phyloP scores from a whole-genome alignment of 2,888 invertebrate genomes.

The Ichneumoninae sp. region DNA sequence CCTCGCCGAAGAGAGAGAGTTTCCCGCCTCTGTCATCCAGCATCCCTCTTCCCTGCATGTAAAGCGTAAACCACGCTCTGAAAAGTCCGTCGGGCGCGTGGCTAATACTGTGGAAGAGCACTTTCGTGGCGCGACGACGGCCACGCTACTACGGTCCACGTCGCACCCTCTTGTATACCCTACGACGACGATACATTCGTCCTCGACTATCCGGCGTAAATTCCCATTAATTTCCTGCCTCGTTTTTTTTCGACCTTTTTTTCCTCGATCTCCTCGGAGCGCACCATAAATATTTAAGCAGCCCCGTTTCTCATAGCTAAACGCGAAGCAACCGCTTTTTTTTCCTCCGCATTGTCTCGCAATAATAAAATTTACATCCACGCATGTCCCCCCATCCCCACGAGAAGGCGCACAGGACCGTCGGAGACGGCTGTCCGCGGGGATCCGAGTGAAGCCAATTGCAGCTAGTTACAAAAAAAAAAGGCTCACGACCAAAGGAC shows the following conservation, averaged over 20 bases:
- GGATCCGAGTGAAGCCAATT: conserved; percentile 25
- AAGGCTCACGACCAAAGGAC: conserved; percentile 1
- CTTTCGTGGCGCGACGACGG: conserved; percentile 73
- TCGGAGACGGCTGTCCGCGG: conserved; percentile 23
- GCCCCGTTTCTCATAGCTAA: conserved; percentile 76
- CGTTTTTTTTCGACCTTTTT: conserved; percentile 43
- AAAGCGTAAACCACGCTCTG: conserved; percentile 34
- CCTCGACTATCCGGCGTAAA: conserved; percentile 71
- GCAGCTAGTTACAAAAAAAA: conserved; percentile 49
- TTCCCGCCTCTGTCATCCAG: conserved; percentile 48
- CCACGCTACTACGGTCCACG: conserved; percentile 68
- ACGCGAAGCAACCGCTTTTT: conserved; percentile 65
- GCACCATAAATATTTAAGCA: conserved; percentile 79
- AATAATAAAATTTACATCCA: conserved; percentile 72
- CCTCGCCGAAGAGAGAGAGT: conserved; percentile 28
- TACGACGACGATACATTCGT: conserved; percentile 61
- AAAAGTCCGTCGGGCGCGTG: conserved; percentile 68
- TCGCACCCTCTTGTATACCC: conserved; percentile 68
- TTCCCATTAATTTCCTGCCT: conserved; percentile 79
- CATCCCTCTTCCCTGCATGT: conserved; percentile 15
- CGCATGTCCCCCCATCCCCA: conserved; percentile 24
- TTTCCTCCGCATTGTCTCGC: conserved; percentile 50
- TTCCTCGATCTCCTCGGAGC: conserved; percentile 68
- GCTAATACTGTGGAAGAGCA: conserved; percentile 77
- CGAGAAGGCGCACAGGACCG: neutral